Evolutionary conservation across 1,140 invertebrate species (phyloP), one percentile per base, ranked within the genome.

Genomic region (Habropoda laboriosa): DNA sequence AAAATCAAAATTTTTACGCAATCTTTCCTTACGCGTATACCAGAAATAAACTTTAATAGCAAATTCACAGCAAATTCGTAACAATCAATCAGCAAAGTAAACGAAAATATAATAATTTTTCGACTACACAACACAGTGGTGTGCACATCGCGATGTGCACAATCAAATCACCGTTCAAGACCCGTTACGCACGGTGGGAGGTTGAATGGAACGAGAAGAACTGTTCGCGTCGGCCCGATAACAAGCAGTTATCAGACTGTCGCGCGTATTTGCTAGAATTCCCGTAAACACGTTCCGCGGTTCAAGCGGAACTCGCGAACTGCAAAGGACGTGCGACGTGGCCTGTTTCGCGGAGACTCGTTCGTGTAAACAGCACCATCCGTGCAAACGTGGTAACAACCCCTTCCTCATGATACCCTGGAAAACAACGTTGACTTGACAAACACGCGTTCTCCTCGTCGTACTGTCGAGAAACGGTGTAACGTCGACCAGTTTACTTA

Each of bases 341-440:
- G 42, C 63, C 27, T 30, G 18, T 74, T 66, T 51, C 66, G 4
- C 13, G 57, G 40, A 61, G 63, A 61, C 38, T 73, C 51, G 47
- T 32, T 40, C 4, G 70, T 60, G 64, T 58, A 85, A 85, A 85
- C 81, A 85, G 5, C 55, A 32, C n/a, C 32, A 53, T 66, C 42
- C 63, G 60, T 71, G 71, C 58, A 75, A 83, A 80, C 70, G 45
- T 45, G 21, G 57, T 83, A 68, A 79, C 81, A 60, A 68, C 51
- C 68, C 64, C 64, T 47, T 66, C 72, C 55, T 45, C 49, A 53
- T 45, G 45, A 76, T 24, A 53, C 63, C 32, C 57, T 32, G 81
- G 45, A 83, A 85, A 79, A 75, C 70, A 82, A 38, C 81, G 70
- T 79, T 45, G 64, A 79, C 76, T 75, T 51, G 67, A 47, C 70